Conservation (phyloP, 2,888 invertebrate genomes). For the Lithophane ornitopus region DNA sequence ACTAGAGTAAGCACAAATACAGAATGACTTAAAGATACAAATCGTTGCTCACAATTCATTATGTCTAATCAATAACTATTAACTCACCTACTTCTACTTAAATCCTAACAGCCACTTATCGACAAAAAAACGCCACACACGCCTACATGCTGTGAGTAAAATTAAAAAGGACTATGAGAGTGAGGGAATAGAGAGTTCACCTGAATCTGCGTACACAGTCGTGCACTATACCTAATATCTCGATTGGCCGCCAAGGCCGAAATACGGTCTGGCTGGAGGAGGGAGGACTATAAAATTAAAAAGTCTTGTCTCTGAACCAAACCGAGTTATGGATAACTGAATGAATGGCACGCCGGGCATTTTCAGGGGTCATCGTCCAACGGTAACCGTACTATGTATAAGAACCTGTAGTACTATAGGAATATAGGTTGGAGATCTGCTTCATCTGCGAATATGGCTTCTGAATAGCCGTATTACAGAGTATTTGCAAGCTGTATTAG, state of each 20-base stretch:
- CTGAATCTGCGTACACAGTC: no score
- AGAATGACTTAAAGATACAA: neutral
- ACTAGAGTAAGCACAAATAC: neutral
- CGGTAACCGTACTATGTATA: neutral
- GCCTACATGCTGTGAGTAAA: neutral
- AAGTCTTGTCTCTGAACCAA: slow-evolving; percentile 2
- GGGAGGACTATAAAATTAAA: slow-evolving; percentile 9
- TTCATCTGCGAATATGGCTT: slow-evolving; percentile 39
- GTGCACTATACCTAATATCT: no score
- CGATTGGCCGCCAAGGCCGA: no score
- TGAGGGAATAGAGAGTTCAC: no score
- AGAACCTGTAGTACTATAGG: neutral
- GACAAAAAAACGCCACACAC: no score
- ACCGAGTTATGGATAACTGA: slow-evolving; percentile 25
- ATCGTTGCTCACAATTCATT: neutral
- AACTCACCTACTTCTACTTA: neutral
- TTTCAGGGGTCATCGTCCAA: slow-evolving; percentile 47
- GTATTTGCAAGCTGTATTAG: slow-evolving; percentile 3
- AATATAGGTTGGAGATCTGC: slow-evolving; percentile 7
- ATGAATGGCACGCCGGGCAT: slow-evolving; percentile 36
- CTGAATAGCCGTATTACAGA: slow-evolving; percentile 14
- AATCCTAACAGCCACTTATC: neutral
- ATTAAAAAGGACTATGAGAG: slow-evolving; percentile 8
- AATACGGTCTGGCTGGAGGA: no score
- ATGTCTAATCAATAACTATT: neutral